Conservation (phyloP, 2,113 vertebrate genomes). For the Ciconia maguari region DNA sequence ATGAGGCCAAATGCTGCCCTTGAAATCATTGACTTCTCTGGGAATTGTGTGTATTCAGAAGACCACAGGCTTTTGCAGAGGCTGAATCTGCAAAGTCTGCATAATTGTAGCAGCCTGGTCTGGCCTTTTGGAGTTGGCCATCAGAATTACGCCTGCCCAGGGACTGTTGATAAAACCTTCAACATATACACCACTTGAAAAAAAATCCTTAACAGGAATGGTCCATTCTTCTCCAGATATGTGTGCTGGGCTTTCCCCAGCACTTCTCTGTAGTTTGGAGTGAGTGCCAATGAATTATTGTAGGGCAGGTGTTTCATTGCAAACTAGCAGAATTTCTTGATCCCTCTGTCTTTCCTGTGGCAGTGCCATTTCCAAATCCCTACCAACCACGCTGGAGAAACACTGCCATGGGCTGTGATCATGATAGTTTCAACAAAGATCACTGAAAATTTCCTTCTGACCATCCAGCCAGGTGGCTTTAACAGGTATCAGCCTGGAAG, state of each 20-base stretch:
- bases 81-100: not conserved
- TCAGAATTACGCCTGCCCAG: not conserved
- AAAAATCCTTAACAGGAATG: not conserved
- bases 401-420: not conserved
- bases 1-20: not conserved
- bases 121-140: not conserved
- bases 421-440: not conserved
- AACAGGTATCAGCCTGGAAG: not conserved
- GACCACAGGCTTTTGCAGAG: not conserved
- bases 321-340: not conserved
- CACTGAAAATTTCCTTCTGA: not conserved
- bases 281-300: not conserved
- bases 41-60: not conserved
- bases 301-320: not conserved
- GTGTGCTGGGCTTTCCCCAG: not conserved
- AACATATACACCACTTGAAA: not conserved
- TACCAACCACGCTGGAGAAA: not conserved
- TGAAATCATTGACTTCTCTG: not conserved
- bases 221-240: not conserved
- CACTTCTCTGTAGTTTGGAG: not conserved
- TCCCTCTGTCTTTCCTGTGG: not conserved
- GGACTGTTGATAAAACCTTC: not conserved
- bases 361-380: not conserved
- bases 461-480: not conserved
- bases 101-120: not conserved